Conservation (phyloP, 2,113 vertebrate species). For the Narcine bancroftii region DNA sequence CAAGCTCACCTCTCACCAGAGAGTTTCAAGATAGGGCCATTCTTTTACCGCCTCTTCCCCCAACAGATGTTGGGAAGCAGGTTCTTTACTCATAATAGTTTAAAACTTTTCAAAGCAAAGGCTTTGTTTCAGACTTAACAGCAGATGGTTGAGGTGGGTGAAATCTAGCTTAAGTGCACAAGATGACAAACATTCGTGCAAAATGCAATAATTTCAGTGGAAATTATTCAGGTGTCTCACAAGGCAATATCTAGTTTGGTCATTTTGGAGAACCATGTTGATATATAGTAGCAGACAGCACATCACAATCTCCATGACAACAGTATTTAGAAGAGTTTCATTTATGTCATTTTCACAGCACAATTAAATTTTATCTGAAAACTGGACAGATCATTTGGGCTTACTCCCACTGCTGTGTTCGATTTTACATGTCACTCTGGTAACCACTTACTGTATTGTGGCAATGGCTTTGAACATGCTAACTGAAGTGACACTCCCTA, state of each 20-base stretch:
- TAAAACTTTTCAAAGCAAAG: neutral
- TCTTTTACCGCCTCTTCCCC: neutral
- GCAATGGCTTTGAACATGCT: slow-evolving; percentile 14
- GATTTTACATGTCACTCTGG: slow-evolving; percentile 22
- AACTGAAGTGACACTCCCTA: neutral
- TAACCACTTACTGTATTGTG: neutral
- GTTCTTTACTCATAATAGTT: neutral
- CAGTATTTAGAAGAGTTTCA: neutral
- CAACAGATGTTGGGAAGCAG: neutral
- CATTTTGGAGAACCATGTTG: slow-evolving; percentile 3
- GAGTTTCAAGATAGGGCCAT: neutral
- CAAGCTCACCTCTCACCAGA: neutral
- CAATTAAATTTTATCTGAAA: slow-evolving; percentile 22
- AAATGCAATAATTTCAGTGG: neutral
- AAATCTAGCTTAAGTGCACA: neutral
- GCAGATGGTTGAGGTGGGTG: neutral
- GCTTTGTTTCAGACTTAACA: neutral
- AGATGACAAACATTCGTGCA: neutral
- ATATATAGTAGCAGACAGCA: neutral
- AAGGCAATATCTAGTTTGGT: neutral
- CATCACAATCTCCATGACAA: neutral
- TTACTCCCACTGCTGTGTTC: neutral
- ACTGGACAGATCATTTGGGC: neutral
- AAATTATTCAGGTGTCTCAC: neutral
- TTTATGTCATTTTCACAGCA: slow-evolving; percentile 23